Conservation (phyloP, 2,113 vertebrate species). For the Circaetus gallicus region DNA sequence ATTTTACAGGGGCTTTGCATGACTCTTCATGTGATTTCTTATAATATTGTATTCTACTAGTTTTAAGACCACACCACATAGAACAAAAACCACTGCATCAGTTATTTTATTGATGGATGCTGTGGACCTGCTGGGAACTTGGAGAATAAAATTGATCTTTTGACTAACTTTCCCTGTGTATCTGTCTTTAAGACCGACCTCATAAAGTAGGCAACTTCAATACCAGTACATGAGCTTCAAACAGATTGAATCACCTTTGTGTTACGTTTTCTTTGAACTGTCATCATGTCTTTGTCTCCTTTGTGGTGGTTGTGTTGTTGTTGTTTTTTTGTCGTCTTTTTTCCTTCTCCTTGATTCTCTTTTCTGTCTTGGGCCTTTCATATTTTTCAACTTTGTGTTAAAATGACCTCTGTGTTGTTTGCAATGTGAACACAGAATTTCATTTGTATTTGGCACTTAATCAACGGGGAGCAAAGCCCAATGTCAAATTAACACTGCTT, state of each 20-base stretch:
- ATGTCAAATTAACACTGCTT: neutral
- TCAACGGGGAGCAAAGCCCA: neutral
- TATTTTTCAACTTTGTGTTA: neutral
- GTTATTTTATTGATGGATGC: constrained; percentile 25
- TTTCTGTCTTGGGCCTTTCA: neutral
- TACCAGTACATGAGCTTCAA: neutral
- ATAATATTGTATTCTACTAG: neutral
- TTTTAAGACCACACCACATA: neutral
- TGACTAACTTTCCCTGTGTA: constrained; percentile 7
- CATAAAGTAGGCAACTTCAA: neutral
- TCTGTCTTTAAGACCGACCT: neutral
- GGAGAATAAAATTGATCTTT: constrained; percentile 17
- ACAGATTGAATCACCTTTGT: neutral
- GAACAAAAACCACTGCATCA: neutral
- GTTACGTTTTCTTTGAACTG: neutral
- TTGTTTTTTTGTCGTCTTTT: neutral
- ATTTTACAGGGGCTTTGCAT: neutral
- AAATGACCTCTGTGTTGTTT: neutral
- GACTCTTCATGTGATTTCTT: neutral
- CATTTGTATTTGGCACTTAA: neutral
- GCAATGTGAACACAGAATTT: neutral
- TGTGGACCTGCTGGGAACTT: neutral
- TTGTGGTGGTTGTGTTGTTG: neutral
- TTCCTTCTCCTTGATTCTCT: neutral
- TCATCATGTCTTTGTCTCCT: neutral